These are phyloP conservation scores for Carlito syrichta DNA, from an alignment of 2,113 vertebrate species.

Conservation along the genomic window DNA sequence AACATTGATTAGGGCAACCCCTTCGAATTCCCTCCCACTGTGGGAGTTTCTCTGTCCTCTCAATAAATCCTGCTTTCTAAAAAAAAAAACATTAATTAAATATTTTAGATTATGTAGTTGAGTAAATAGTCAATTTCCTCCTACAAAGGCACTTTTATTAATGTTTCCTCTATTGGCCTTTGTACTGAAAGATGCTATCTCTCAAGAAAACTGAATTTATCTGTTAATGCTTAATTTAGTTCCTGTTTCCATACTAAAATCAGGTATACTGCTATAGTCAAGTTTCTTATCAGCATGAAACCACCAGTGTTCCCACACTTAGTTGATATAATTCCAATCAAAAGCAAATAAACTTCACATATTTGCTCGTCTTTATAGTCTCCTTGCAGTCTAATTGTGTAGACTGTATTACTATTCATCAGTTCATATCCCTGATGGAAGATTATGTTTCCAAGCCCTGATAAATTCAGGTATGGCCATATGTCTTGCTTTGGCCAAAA, in stretches of 20 bases:
- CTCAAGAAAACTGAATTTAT: conserved; percentile 31
- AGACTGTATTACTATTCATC: background rate
- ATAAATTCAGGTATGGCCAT: background rate
- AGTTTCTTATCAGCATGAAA: background rate
- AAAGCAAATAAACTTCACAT: background rate
- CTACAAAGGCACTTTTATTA: background rate
- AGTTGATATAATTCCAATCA: background rate
- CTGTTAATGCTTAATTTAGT: background rate
- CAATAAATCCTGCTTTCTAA: too few species aligned
- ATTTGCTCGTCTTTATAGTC: background rate
- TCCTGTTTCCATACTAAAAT: conserved; percentile 23
- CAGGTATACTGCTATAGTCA: background rate
- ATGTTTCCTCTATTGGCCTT: background rate
- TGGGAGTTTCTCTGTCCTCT: too few species aligned
- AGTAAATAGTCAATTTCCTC: background rate
- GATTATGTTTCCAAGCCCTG: background rate
- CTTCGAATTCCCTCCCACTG: too few species aligned
- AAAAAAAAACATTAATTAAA: background rate
- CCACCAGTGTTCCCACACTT: background rate
- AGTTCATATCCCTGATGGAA: background rate
- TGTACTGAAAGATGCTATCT: background rate
- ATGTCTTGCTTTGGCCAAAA: background rate
- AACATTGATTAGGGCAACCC: background rate
- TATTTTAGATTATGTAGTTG: background rate
- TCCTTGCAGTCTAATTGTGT: conserved; percentile 9